Evolutionary conservation across 2,113 vertebrate genomes (phyloP), one percentile per base, ranked within the genome.

Genomic region (Columba janthina): DNA sequence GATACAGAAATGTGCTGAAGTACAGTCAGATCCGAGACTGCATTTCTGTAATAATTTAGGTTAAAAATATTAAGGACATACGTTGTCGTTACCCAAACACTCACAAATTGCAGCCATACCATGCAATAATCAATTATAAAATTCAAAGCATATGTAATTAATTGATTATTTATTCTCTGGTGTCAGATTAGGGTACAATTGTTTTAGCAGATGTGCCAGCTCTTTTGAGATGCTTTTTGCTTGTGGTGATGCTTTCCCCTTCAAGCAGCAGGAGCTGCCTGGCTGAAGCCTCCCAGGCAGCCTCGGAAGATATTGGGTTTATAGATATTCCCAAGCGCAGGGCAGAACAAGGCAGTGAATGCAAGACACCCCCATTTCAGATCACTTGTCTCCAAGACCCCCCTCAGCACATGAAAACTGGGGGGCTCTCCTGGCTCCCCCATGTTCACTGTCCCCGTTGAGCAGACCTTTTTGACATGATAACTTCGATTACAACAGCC

Each of bases 41-140:
- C 51, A 26, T 74, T 85, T 46, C 79, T 42, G 88, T 64, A 66
- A 64, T 60, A 87, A 93, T 81, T 95, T 60, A 84, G 93, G 90
- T 92, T 93, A 71, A 92, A 95, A 89, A 67, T 56, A 86, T 53
- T 24, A 86, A 80, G 61, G 86, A 56, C 65, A 22, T 70, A 54
- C 12, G 78, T 66, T 95, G 78, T 83, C 18, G 2, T 82, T 80
- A 79, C 58, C 60, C 76, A 88, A 80, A 80, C 75, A 73, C 36
- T 74, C 56, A 28, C 67, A 67, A 66, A 7, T 15, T 73, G 67
- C 85, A 92, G 82, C 73, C 64, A 26, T 38, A 34, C 72, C 69
- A n/a, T 57, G 86, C 76, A 71, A 64, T 84, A 90, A 94, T 94
- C 80, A 86, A 92, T 95, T 94, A 71, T 9, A 76, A 34, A 73